Percentiles rank a stretch among this genome's conserved stretches.
Conservation (phyloP, 2,113 vertebrate genomes). For the Nothoprocta pentlandii region DNA sequence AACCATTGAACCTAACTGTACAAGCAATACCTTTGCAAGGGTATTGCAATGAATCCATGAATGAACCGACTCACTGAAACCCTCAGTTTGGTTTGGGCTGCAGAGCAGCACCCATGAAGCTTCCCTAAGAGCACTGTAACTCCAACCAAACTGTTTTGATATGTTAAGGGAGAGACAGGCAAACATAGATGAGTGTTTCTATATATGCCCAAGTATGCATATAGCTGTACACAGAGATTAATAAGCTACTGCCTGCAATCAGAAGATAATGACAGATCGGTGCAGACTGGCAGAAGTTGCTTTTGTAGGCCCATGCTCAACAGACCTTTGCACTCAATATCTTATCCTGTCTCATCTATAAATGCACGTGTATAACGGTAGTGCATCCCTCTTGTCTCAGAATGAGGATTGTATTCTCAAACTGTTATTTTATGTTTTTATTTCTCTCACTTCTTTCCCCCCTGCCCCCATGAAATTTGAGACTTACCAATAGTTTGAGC, state of each 20-base stretch:
- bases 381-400: neutral
- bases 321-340: neutral
- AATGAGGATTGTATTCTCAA: neutral
- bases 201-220: neutral
- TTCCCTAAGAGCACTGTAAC: neutral
- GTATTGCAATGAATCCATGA: neutral
- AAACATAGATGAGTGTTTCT: neutral
- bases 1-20: neutral
- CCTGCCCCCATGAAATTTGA: neutral
- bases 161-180: neutral
- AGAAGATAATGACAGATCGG: neutral
- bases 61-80: neutral
- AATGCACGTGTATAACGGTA: neutral
- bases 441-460: neutral
- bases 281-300: neutral
- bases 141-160: neutral
- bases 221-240: neutral
- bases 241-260: neutral
- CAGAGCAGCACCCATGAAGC: neutral
- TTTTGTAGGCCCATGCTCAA: neutral
- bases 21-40: neutral
- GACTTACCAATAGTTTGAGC: conserved; percentile 95
- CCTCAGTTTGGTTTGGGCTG: neutral
- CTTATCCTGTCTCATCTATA: neutral
- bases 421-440: neutral